Evolutionary conservation across 2,888 invertebrate genomes (phyloP).

Genomic region (Petrolisthes manimaculis): DNA sequence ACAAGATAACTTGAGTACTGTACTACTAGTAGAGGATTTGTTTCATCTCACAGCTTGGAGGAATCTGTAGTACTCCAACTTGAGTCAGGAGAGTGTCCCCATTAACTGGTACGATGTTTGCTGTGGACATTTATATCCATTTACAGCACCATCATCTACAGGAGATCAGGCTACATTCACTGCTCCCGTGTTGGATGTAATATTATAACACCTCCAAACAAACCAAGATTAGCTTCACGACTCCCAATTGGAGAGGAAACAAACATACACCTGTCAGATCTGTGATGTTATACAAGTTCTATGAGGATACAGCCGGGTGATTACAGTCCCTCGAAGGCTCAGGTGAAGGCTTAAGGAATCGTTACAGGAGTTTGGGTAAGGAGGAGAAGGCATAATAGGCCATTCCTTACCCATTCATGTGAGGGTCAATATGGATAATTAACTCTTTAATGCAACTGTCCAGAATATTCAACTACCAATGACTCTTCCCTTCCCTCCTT

Average conservation of each 20-base stretch:
- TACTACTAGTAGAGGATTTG: no score
- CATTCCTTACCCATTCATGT: no score
- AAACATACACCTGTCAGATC: slow-evolving; percentile 53
- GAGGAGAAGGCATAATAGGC: no score
- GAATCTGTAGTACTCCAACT: neutral
- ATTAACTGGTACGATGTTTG: no score
- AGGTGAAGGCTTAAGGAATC: no score
- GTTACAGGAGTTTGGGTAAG: no score
- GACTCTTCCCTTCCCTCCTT: no score
- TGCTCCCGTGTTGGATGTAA: slow-evolving; percentile 5
- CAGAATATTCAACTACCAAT: no score
- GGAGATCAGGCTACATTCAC: neutral
- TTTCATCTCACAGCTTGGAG: neutral
- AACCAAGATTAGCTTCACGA: slow-evolving; percentile 29
- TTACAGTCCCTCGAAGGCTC: neutral
- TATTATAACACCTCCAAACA: slow-evolving; percentile 20
- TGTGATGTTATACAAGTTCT: slow-evolving; percentile 60
- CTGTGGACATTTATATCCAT: neutral
- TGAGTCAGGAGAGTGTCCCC: no score
- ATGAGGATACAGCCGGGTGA: slow-evolving; percentile 14
- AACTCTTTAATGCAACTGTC: no score
- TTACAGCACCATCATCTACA: neutral
- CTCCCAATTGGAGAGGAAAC: slow-evolving; percentile 37
- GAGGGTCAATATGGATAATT: no score
- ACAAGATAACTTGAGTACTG: no score